Evolutionary conservation across 2,113 vertebrate genomes (phyloP), one percentile per base, ranked within the genome.

Genomic region (Brachypodius melanocephalos): DNA sequence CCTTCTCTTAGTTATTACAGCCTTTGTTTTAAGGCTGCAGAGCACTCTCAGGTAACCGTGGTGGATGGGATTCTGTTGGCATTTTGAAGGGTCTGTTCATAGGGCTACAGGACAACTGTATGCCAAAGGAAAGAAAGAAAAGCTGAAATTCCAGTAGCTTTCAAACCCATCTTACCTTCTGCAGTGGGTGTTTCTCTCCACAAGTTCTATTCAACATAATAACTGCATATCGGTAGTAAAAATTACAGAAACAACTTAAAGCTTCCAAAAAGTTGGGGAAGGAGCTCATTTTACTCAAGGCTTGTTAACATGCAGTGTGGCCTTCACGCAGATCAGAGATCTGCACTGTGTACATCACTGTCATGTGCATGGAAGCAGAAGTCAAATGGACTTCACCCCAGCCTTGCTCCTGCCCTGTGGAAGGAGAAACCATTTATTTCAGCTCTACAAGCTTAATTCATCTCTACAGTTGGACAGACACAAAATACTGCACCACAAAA

Each of bases 261-360:
- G 52, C 26, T 40, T 45, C 9, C 3, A 38, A 77, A 83, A 38
- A 85, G 40, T 54, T 5, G 62, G 34, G 9, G 55, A 90, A 80
- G 9, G 24, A 83, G 15, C 10, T 75, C 45, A 18, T 43, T 88
- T 91, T 74, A 49, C 49, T 66, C 14, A 57, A 83, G 78, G 4
- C 26, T 26, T 17, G n/a, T 43, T 54, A 40, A 55, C 0, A 2
- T 2, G 25, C 38, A 86, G 51, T 2, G 0, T 15, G 25, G 66
- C 34, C 49, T 59, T 57, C 65, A 32, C 1, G 1, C 10, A 36
- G 51, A 38, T 85, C 36, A 68, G 77, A 85, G 49, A 69, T 26
- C 49, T 38, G 22, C 31, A 42, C 19, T 19, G 11, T 1, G 14
- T 18, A 40, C 40, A 6, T 6, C 10, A 22, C 6, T 26, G 34